phyloP scores from a whole-genome alignment of 2,888 invertebrate species.

The Parapristionchus giblindavisi region DNA sequence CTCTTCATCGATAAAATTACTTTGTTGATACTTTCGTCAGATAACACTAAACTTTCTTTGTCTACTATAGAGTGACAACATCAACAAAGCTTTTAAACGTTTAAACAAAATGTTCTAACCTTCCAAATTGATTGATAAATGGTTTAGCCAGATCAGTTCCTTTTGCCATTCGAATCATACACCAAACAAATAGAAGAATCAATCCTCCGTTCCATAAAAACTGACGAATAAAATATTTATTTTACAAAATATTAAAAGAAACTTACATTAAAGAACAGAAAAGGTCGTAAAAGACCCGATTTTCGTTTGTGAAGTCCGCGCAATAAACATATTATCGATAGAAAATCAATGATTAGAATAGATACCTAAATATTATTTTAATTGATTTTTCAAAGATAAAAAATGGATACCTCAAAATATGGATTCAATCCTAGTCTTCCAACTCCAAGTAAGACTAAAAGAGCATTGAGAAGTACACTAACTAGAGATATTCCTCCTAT shows the following conservation, averaged over 20 bases:
- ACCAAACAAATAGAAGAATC: slow-evolving; percentile 30
- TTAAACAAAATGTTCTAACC: too few relatives aligned
- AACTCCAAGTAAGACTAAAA: slow-evolving; percentile 28
- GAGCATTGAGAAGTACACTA: slow-evolving; percentile 31
- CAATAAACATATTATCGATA: slow-evolving; percentile 29
- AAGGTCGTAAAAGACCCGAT: slow-evolving; percentile 34
- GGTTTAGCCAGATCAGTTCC: slow-evolving; percentile 29
- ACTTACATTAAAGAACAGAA: slow-evolving; percentile 33
- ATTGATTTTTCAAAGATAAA: slow-evolving; percentile 18
- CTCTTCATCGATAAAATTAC: neutral
- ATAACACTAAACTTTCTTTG: too few relatives aligned
- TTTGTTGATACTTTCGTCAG: neutral
- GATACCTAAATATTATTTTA: neutral
- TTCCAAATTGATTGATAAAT: slow-evolving; percentile 20
- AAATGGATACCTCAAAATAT: slow-evolving; percentile 27
- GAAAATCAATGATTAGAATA: slow-evolving; percentile 29
- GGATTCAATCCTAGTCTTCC: slow-evolving; percentile 33
- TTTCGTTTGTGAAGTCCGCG: slow-evolving; percentile 33
- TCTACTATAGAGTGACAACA: too few relatives aligned
- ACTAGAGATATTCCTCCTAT: slow-evolving; percentile 37
- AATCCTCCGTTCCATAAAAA: slow-evolving; percentile 30
- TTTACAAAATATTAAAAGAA: too few relatives aligned
- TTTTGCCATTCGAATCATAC: slow-evolving; percentile 27
- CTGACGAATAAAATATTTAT: neutral
- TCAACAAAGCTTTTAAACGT: too few relatives aligned